Conservation (phyloP, 1,140 invertebrate species). For the Pectinophora gossypiella region DNA sequence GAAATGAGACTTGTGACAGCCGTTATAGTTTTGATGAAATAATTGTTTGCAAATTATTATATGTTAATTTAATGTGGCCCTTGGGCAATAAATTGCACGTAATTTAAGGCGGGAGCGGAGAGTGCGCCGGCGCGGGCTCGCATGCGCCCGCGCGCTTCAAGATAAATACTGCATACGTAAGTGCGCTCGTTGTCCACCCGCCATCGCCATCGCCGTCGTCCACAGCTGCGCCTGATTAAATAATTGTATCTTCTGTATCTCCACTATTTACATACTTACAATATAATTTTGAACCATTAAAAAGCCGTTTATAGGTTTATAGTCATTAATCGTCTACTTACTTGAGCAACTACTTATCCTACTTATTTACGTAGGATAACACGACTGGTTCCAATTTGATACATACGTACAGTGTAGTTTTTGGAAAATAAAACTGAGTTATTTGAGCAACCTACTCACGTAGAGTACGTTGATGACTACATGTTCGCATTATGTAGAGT, state of each 20-base stretch:
- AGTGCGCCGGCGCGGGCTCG: constrained; percentile 12
- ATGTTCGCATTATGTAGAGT: background rate
- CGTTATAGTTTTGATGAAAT: constrained; percentile 39
- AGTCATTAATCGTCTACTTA: background rate
- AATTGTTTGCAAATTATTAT: constrained; percentile 49
- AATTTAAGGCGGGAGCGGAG: constrained; percentile 33
- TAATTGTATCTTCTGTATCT: constrained; percentile 7
- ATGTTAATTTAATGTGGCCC: constrained; percentile 42
- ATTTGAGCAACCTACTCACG: no score
- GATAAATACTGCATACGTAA: constrained; percentile 37
- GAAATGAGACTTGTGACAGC: constrained; percentile 19
- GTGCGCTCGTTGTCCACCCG: constrained; percentile 4
- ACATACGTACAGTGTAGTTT: no score
- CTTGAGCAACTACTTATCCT: background rate
- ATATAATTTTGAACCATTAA: constrained; percentile 22
- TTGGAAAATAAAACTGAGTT: no score
- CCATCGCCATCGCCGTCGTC: no score
- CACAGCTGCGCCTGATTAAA: constrained; percentile 23
- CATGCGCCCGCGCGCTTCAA: constrained; percentile 15
- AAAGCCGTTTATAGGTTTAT: constrained; percentile 7
- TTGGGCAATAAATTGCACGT: constrained; percentile 47
- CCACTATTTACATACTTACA: constrained; percentile 12
- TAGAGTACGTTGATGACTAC: background rate
- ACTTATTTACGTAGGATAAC: background rate
- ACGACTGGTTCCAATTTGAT: no score